Evolutionary conservation across 2,113 vertebrate species (phyloP), one percentile per base, ranked within the genome.

Genomic region (Delphinus delphis): DNA sequence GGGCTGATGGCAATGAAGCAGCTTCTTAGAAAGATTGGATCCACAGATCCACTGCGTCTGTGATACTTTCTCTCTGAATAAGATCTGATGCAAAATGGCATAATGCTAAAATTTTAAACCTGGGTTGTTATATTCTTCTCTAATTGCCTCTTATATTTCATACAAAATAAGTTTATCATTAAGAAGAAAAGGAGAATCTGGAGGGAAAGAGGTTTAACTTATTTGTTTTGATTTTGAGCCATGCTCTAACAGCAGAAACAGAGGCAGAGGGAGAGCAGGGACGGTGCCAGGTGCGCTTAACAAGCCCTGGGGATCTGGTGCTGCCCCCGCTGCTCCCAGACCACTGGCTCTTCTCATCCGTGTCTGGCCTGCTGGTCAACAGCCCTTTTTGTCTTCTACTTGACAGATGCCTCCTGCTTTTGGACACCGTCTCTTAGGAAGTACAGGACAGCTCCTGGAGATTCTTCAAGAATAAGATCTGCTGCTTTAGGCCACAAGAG

Each of bases 281-380:
- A 17, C 0, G 0, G 23, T 4, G 9, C 31, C 23, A 1, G 31
- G 41, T 23, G n/a, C 11, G 8, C 21, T 21, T 2, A 4, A 8
- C 58, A 36, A 80, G 3, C 7, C 8, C 44, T 10, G 0, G 0
- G 15, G 55, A n/a, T 21, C 47, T 53, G 13, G 20, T 7, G 15
- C 76, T 2, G 18, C 7, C 26, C 47, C 65, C 17, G 8, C 68
- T 23, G 17, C 85, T 76, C 68, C 65, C 63, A 86, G 67, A 5
- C 20, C 14, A 4, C 15, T 4, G 81, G 63, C 28, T 68, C 84
- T 14, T 81, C 53, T 44, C 18, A 28, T 26, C 55, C 0, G 3
- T 0, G 12, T 60, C 28, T 18, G 28, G 84, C 28, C 80, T 68
- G 28, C 60, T 6, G 26, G 50, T 44, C 58, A 26, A 28, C 17